Percentiles rank a stretch among this genome's conserved stretches.
These are phyloP conservation scores for Acanthosepion lycidas DNA, from an alignment of 2,888 invertebrate genomes.

Conservation along the genomic window DNA sequence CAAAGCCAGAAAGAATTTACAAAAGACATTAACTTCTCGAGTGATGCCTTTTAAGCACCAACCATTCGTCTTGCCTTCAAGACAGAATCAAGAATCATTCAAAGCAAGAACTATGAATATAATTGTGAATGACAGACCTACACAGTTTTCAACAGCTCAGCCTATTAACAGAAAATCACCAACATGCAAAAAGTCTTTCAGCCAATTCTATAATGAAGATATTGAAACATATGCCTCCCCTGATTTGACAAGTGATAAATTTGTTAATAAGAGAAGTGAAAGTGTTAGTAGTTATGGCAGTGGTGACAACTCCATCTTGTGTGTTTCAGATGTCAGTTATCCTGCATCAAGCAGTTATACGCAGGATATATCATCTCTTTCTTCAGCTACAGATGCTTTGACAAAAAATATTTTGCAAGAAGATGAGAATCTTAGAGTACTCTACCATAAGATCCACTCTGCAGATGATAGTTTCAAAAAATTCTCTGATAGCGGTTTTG, in stretches of 20 bases:
- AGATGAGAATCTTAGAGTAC: background rate
- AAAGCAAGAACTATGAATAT: background rate
- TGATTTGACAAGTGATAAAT: background rate
- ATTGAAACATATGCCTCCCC: background rate
- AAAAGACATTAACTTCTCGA: constrained; percentile 34
- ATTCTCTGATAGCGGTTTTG: constrained; percentile 46
- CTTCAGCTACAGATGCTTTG: constrained; percentile 36
- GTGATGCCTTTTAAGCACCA: constrained; percentile 36
- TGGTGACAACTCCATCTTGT: background rate
- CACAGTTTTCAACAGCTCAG: background rate
- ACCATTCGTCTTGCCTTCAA: background rate
- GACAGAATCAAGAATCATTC: background rate
- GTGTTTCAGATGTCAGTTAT: background rate
- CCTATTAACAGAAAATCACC: background rate
- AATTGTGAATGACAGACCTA: background rate
- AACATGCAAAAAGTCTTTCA: background rate
- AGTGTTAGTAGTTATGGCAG: background rate
- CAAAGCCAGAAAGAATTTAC: constrained; percentile 42
- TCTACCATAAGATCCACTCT: background rate
- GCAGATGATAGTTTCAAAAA: background rate
- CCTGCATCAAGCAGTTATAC: constrained; percentile 6
- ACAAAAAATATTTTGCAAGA: constrained; percentile 3
- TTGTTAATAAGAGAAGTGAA: background rate
- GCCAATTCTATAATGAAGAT: background rate
- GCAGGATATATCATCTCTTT: constrained; percentile 39